Evolutionary conservation across 2,113 vertebrate genomes (phyloP), one percentile per base, ranked within the genome.

Genomic region (Ardeotis arabs): DNA sequence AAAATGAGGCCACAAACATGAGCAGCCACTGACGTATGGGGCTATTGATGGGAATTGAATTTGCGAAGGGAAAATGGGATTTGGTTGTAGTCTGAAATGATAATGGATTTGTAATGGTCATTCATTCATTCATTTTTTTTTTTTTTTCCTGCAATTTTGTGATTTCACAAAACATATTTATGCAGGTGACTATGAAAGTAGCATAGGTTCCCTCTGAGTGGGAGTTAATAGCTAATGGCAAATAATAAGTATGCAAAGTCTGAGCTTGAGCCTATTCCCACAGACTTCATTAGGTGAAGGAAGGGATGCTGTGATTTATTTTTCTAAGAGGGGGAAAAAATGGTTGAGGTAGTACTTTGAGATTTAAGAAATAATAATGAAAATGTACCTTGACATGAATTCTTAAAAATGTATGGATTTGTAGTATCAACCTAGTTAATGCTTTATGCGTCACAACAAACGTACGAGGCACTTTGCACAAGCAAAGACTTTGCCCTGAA

Each of bases 31-130:
- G 98, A 98, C 98, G 79, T 97, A 98, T 98, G 94, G 96, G 89
- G 87, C 97, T 96, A 97, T 98, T 98, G 98, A 98, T 98, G 98
- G 96, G 97, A 98, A 98, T 96, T 96, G 98, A 98, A 98, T 98
- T 98, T 98, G 97, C 98, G 96, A 97, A 98, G 98, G 98, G 98
- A 98, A 98, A 98, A 99, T 98, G 98, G 98, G 98, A 99, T 99
- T 98, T 98, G 97, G 97, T 98, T 98, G 96, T 97, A 97, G 98
- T 97, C 97, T 98, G 98, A 98, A 98, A 98, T 98, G 94, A 97
- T 98, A 98, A 98, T 98, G 95, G 98, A 98, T 99, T 98, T 98
- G 98, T 98, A 98, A 98, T 98, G 98, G 98, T 98, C 98, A 98
- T 98, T 98, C 97, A 97, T 98, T 98, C 96, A 80, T 98, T 94